These are phyloP conservation scores for Ylistrum balloti DNA, from an alignment of 1,140 invertebrate species.

Conservation along the genomic window DNA sequence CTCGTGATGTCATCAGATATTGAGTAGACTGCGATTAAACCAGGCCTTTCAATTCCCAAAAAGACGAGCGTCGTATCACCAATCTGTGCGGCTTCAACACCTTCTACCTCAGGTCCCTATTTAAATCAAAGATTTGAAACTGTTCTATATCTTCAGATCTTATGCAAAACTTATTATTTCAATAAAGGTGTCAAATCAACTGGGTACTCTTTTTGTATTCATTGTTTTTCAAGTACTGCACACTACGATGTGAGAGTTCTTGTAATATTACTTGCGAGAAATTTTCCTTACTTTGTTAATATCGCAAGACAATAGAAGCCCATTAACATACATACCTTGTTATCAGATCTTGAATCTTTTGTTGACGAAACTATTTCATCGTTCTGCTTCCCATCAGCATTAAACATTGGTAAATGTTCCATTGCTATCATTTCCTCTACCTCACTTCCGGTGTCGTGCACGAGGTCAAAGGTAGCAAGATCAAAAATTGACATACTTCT, in stretches of 20 bases:
- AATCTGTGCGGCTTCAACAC: constrained; percentile 49
- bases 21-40: constrained; percentile 51
- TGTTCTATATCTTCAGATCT: too few species aligned
- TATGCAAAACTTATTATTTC: too few species aligned
- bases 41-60: constrained; percentile 55
- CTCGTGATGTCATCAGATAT: constrained; percentile 35
- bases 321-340: constrained; percentile 52
- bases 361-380: constrained; percentile 10
- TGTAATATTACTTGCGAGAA: too few species aligned
- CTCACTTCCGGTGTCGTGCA: constrained; percentile 56
- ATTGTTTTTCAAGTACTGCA: too few species aligned
- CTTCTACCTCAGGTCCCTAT: constrained; percentile 56
- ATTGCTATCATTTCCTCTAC: constrained; percentile 51
- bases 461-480: constrained; percentile 41
- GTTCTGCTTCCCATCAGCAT: constrained; percentile 3
- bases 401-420: constrained; percentile 40
- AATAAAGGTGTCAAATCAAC: too few species aligned
- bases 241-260: too few species aligned
- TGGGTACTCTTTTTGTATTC: too few species aligned
- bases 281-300: too few species aligned
- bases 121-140: background rate
- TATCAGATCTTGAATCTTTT: constrained; percentile 51
- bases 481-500: constrained; percentile 56
- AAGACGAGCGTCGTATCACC: constrained; percentile 42
- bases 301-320: too few species aligned